Conservation (phyloP, 2,888 invertebrate species). For the Copidosoma aretas region DNA sequence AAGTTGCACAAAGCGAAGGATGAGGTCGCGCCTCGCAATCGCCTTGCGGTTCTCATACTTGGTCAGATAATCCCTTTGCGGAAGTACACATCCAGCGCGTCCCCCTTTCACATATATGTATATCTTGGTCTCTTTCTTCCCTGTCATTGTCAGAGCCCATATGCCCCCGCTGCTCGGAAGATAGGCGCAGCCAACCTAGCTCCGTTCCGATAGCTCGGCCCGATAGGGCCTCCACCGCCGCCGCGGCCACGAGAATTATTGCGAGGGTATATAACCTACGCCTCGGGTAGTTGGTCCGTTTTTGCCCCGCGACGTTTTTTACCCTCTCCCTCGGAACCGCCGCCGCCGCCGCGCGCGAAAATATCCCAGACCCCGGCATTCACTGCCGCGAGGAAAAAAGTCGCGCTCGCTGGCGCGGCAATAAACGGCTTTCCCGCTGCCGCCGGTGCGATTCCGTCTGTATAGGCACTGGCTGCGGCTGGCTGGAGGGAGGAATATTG, state of each 20-base stretch:
- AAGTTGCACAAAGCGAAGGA: too few relatives aligned
- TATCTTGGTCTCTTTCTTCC: not conserved
- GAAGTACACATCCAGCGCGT: not conserved
- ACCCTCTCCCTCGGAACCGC: not conserved
- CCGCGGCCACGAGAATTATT: conserved; percentile 8
- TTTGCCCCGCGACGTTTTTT: not conserved
- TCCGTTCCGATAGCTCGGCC: conserved; percentile 9
- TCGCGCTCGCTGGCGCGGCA: not conserved
- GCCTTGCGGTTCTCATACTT: too few relatives aligned
- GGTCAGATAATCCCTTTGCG: not conserved
- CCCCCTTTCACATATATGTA: too few relatives aligned
- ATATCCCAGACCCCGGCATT: conserved; percentile 20
- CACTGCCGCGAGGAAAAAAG: conserved; percentile 13
- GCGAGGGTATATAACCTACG: not conserved
- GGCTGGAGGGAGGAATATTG: conserved; percentile 10
- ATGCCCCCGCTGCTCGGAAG: too few relatives aligned
- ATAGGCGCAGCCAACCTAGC: too few relatives aligned
- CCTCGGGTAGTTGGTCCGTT: not conserved
- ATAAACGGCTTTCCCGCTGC: conserved; percentile 11
- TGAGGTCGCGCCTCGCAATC: too few relatives aligned
- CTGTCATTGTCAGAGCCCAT: not conserved
- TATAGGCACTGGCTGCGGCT: too few relatives aligned
- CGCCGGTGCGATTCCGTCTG: conserved; percentile 6
- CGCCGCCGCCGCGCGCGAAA: conserved; percentile 2
- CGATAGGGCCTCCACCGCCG: conserved; percentile 10